Conservation (phyloP, 2,797 vertebrate genomes). For the Nasua narica region DNA sequence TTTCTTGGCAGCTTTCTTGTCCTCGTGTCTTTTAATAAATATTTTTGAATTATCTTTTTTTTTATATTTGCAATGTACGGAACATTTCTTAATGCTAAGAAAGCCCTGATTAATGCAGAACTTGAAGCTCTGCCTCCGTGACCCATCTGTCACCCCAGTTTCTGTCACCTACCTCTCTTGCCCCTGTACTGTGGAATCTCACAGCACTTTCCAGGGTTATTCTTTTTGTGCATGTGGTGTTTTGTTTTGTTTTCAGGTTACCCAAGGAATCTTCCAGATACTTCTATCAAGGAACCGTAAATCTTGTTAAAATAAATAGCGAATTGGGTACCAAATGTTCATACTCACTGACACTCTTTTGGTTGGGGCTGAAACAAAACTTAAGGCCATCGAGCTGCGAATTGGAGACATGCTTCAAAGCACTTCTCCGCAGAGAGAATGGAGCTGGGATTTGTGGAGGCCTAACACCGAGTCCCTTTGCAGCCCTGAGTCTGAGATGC, state of each 20-base stretch:
- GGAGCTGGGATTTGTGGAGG: background rate
- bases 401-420: background rate
- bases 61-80: background rate
- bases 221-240: background rate
- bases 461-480: background rate
- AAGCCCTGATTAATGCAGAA: background rate
- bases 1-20: background rate
- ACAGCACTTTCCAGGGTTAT: background rate
- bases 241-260: background rate
- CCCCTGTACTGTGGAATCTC: background rate
- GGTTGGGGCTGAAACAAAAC: slow-evolving; percentile 6
- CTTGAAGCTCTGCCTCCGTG: background rate
- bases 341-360: background rate
- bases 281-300: background rate
- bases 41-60: background rate
- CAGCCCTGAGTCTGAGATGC: slow-evolving; percentile 16
- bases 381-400: background rate
- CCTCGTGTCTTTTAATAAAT: slow-evolving; percentile 23
- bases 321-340: background rate
- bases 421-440: background rate
- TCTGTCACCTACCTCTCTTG: background rate
- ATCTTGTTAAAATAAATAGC: background rate
- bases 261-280: slow-evolving; percentile 16
- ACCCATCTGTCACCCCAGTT: background rate
- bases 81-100: background rate